These are phyloP conservation scores for Athalia cordata DNA, from an alignment of 2,888 invertebrate species.

Conservation along the genomic window DNA sequence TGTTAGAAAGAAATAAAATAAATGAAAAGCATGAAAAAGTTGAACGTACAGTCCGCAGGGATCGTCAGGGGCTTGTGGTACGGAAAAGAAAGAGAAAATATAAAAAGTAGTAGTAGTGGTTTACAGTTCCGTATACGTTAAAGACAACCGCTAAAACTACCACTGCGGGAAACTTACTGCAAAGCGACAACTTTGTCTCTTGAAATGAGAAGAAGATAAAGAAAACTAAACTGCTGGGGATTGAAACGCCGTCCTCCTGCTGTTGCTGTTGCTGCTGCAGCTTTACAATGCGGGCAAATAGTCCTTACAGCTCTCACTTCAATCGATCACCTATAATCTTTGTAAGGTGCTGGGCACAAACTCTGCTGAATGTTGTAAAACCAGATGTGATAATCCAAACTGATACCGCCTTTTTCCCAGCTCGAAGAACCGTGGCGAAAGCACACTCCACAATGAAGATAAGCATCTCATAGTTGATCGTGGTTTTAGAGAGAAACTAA, in stretches of 20 bases:
- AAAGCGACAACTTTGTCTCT: slow-evolving; percentile 4
- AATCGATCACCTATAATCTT: slow-evolving; percentile 21
- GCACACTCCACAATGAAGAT: not conserved
- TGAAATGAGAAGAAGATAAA: slow-evolving; percentile 4
- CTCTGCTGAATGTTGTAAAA: not conserved
- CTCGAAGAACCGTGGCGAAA: slow-evolving; percentile 13
- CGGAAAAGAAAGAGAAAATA: not conserved
- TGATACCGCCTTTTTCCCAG: not conserved
- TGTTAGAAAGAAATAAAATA: not conserved
- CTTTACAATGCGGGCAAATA: too few species aligned
- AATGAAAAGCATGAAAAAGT: not conserved
- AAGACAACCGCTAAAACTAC: too few species aligned
- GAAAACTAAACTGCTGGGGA: not conserved
- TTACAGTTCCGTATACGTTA: too few species aligned
- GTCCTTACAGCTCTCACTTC: not conserved
- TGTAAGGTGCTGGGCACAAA: not conserved
- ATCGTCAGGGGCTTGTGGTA: not conserved
- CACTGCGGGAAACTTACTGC: not conserved
- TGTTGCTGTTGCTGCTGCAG: too few species aligned
- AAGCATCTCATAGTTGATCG: too few species aligned
- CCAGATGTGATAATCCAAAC: not conserved
- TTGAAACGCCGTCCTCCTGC: not conserved
- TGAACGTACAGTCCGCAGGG: slow-evolving; percentile 31
- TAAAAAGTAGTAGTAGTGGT: not conserved
- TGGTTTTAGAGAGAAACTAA: too few species aligned